These are phyloP conservation scores for Ormyrus rosae DNA, from an alignment of 2,888 invertebrate species.

Conservation along the genomic window DNA sequence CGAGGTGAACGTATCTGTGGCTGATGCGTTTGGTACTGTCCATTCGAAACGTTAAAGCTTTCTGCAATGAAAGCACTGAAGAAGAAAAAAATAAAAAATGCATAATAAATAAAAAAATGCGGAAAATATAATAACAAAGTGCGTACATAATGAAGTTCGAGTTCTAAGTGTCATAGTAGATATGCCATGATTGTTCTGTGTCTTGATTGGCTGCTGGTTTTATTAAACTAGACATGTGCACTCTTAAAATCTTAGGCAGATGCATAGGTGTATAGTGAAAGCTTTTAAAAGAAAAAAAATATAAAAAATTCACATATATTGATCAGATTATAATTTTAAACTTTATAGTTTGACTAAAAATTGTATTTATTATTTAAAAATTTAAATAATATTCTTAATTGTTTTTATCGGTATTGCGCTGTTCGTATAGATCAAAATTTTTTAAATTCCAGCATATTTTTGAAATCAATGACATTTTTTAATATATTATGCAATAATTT, in stretches of 20 bases:
- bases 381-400: too few species aligned
- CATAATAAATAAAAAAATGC: slow-evolving; percentile 11
- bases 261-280: slow-evolving; percentile 32
- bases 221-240: slow-evolving; percentile 43
- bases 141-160: slow-evolving; percentile 49
- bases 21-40: slow-evolving; percentile 50
- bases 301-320: slow-evolving; percentile 20
- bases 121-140: slow-evolving; percentile 39
- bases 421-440: too few species aligned
- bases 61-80: slow-evolving; percentile 32
- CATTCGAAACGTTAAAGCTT: slow-evolving; percentile 33
- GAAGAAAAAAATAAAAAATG: slow-evolving; percentile 21
- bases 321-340: too few species aligned
- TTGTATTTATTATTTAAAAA: too few species aligned
- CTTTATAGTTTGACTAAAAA: too few species aligned
- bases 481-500: slow-evolving; percentile 7
- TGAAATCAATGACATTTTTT: background rate
- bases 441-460: too few species aligned
- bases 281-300: slow-evolving; percentile 7
- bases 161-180: slow-evolving; percentile 58
- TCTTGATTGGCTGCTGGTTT: slow-evolving; percentile 44
- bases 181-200: slow-evolving; percentile 56
- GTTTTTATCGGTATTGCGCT: too few species aligned
- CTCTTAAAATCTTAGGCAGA: slow-evolving; percentile 50
- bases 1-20: slow-evolving; percentile 42